A percentile compares a stretch with the other conserved stretches of the same genome.
Conservation (phyloP, 1,140 invertebrate genomes). For the Cardiocondyla obscurior region DNA sequence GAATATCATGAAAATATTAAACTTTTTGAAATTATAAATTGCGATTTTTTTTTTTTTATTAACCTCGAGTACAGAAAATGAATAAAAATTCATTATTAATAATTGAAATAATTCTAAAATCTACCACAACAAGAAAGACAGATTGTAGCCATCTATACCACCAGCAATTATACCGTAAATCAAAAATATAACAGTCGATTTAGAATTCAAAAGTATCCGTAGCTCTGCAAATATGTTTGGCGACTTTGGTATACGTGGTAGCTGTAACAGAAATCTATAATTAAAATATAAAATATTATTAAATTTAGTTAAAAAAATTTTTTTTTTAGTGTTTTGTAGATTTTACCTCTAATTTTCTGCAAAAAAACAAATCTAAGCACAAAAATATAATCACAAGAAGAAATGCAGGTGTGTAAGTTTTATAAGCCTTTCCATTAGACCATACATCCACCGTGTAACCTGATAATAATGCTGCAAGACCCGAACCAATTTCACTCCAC, state of each 20-base stretch:
- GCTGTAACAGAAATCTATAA: slow-evolving; percentile 80
- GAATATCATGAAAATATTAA: neutral
- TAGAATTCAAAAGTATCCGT: slow-evolving; percentile 85
- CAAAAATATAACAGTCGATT: slow-evolving; percentile 87
- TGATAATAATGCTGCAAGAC: slow-evolving; percentile 87
- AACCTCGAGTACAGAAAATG: too few species aligned
- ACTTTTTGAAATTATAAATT: neutral
- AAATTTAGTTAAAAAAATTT: neutral
- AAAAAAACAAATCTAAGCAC: slow-evolving; percentile 87
- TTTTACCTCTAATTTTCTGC: slow-evolving; percentile 86
- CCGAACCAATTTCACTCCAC: slow-evolving; percentile 92
- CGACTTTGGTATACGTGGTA: slow-evolving; percentile 88
- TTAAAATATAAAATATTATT: neutral
- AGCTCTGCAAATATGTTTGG: slow-evolving; percentile 87
- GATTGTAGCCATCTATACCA: slow-evolving; percentile 90
- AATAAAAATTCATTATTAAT: too few species aligned
- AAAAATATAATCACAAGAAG: slow-evolving; percentile 87
- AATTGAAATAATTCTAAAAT: too few species aligned
- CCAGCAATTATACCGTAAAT: slow-evolving; percentile 88
- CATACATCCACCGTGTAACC: slow-evolving; percentile 87
- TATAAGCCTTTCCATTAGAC: slow-evolving; percentile 83
- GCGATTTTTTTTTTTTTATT: neutral
- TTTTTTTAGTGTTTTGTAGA: neutral
- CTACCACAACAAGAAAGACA: slow-evolving; percentile 92
- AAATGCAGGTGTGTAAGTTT: slow-evolving; percentile 89